A percentile compares a stretch with the other conserved stretches of the same genome.
phyloP scores from a whole-genome alignment of 2,888 invertebrate species.

The Amphiduros pacificus region DNA sequence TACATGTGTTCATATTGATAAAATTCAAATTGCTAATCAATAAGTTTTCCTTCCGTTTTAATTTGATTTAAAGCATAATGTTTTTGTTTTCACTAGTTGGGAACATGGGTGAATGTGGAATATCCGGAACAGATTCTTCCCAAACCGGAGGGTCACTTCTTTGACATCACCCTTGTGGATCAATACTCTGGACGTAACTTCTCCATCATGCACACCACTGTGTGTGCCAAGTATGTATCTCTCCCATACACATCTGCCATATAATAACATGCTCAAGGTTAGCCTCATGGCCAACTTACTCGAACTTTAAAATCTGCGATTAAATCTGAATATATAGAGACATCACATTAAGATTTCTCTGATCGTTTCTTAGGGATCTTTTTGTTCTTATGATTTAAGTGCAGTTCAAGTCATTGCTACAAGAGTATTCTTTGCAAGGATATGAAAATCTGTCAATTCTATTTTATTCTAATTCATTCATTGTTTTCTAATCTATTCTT shows the following conservation, averaged over 20 bases:
- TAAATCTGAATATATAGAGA: background rate
- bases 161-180: constrained; percentile 71
- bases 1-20: too few species aligned
- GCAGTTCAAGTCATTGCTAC: too few species aligned
- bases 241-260: background rate
- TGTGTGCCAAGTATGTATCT: constrained; percentile 66
- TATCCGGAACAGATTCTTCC: constrained; percentile 11
- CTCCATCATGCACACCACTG: constrained; percentile 68
- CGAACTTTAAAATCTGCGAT: background rate
- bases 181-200: constrained; percentile 77
- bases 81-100: background rate
- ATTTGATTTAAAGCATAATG: background rate
- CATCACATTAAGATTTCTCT: background rate
- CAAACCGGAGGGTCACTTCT: constrained; percentile 53
- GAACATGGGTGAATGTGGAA: constrained; percentile 19
- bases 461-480: background rate
- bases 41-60: background rate
- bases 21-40: too few species aligned
- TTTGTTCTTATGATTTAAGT: too few species aligned
- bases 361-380: background rate
- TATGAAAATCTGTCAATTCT: background rate
- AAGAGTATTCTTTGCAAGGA: too few species aligned
- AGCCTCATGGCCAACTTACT: background rate
- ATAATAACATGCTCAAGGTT: background rate
- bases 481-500: background rate